Base-by-base conservation (phyloP, 2,113 vertebrate species). In the Aegithalos caudatus region DNA sequence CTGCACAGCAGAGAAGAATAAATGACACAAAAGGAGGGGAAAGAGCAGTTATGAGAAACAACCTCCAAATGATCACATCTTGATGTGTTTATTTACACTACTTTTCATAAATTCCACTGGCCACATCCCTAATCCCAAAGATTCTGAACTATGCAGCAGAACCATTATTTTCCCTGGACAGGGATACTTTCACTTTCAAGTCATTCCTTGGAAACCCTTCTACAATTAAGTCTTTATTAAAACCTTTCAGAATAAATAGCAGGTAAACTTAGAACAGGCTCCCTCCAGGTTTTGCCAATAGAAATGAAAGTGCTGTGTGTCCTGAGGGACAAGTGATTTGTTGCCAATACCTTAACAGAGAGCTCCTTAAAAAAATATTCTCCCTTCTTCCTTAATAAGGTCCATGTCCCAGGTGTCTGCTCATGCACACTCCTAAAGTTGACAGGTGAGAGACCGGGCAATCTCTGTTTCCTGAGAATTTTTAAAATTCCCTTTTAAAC, bases 191-290 rank as follows among this genome's bases (percentile, higher is more conserved):
- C 38, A 80, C 35, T 24, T 80, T 53, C 51, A 51, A 66, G 31
- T 37, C 1, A 3, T 64, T 62, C 71, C 67, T 64, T 60, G 56
- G 61, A 92, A 94, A 54, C 25, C 4, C 22, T 53, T 78, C 85
- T 35, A 74, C 67, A 92, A 78, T 94, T 95, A 88, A 83, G 37
- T 12, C 51, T 71, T 88, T 81, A 93, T 96, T 86, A 92, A 92
- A 91, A 77, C 28, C 84, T 93, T 48, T 48, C 69, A 70, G 67
- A 60, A 66, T 82, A 90, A 86, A 90, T 48, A 83, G 28, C 28
- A 83, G 79, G 66, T 83, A 88, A 64, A 92, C 51, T 67, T 88
- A 83, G 51, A 86, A 12, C 27, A 58, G 13, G 17, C 45, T 92
- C 33, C 38, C 48, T 90, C 38, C 47, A 71, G 44, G 23, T 83